A percentile compares a stretch with the other conserved stretches of the same genome.
Conservation (phyloP, 1,140 invertebrate species). For the Frieseomelitta varia region DNA sequence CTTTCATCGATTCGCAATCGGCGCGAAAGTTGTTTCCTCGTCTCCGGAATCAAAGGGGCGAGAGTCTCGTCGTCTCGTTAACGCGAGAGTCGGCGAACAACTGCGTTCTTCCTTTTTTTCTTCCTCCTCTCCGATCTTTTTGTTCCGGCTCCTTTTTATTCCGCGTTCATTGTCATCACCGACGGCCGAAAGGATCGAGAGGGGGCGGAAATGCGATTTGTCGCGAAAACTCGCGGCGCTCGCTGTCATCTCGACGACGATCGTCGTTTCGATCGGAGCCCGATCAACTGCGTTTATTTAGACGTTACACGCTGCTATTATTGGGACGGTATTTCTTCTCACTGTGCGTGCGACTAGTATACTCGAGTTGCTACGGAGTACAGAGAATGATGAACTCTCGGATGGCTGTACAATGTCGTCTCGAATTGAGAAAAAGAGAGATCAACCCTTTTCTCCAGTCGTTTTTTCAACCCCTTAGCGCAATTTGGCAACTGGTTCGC, state of each 20-base stretch:
- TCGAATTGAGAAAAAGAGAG: no score
- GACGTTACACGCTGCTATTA: not conserved
- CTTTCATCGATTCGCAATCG: slow-evolving; percentile 23
- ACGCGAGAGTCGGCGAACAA: not conserved
- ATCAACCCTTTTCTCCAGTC: no score
- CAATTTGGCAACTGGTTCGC: no score
- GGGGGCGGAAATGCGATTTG: slow-evolving; percentile 24
- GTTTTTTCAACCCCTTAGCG: no score
- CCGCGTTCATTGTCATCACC: slow-evolving; percentile 7
- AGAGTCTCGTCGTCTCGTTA: slow-evolving; percentile 13
- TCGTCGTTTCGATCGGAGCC: not conserved
- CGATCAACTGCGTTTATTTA: slow-evolving; percentile 24
- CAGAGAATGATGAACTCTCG: not conserved
- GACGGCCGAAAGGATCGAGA: not conserved
- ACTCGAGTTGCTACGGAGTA: not conserved
- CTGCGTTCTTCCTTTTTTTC: not conserved
- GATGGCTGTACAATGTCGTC: not conserved
- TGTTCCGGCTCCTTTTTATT: not conserved
- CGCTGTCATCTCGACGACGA: not conserved
- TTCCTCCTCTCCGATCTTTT: not conserved
- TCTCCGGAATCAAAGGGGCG: slow-evolving; percentile 14
- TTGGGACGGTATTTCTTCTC: slow-evolving; percentile 3
- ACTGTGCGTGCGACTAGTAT: not conserved
- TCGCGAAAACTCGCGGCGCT: slow-evolving; percentile 8
- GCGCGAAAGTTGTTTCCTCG: slow-evolving; percentile 32